A percentile compares a stretch with the other conserved stretches of the same genome.
phyloP scores from a whole-genome alignment of 2,797 vertebrate species.

The Tragopan temminckii region DNA sequence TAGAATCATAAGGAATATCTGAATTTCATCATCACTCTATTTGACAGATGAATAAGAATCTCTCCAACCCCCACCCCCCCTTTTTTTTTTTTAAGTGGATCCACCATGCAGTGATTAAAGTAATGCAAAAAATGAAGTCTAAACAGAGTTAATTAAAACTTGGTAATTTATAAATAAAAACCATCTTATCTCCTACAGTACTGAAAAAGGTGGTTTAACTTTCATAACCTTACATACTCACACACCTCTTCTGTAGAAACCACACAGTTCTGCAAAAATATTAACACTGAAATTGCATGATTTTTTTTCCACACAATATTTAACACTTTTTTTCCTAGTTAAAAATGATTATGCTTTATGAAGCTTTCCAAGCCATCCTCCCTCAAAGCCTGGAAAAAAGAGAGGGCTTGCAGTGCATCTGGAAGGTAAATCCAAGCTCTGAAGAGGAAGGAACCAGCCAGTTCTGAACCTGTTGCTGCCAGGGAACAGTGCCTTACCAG shows the following conservation, averaged over 20 bases:
- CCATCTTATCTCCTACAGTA: background rate
- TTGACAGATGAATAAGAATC: background rate
- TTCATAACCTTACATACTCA: background rate
- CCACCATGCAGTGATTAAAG: background rate
- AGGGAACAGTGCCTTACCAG: background rate
- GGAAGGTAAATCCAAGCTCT: background rate
- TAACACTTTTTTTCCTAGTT: background rate
- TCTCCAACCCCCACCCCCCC: background rate
- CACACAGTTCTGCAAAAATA: background rate
- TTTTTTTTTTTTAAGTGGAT: background rate
- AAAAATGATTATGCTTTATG: background rate
- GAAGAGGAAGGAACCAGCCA: background rate
- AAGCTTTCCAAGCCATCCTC: background rate
- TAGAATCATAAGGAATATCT: background rate
- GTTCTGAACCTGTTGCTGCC: background rate
- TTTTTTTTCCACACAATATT: background rate
- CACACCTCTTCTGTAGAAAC: background rate
- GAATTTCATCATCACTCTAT: background rate
- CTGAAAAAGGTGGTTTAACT: background rate
- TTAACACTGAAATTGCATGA: background rate
- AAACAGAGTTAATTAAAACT: constrained; percentile 2
- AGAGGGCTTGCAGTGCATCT: background rate
- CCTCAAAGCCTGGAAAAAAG: background rate
- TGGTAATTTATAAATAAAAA: background rate
- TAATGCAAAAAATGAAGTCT: background rate